Evolutionary conservation across 2,113 vertebrate genomes (phyloP).

Genomic region (Myotis lucifugus): DNA sequence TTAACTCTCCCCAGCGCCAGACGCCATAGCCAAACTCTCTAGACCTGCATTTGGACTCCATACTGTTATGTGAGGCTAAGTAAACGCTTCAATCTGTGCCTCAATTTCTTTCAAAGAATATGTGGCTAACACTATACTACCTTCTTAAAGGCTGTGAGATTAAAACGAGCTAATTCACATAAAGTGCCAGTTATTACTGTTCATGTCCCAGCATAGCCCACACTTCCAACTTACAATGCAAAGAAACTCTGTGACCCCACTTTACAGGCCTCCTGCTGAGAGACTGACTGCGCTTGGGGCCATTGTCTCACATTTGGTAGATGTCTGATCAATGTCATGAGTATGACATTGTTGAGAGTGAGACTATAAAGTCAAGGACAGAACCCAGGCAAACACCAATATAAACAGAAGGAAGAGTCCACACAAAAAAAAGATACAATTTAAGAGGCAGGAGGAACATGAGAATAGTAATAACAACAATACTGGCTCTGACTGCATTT

Average conservation of each 20-base stretch:
- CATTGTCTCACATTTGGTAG: not conserved
- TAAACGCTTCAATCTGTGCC: not conserved
- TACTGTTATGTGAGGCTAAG: not conserved
- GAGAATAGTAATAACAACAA: not conserved
- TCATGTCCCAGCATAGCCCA: not conserved
- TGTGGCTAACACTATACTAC: fast-evolving
- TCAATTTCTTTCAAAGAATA: not conserved
- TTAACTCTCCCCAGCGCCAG: not conserved
- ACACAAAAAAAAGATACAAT: not conserved
- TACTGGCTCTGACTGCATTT: not conserved
- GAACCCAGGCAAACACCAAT: not conserved
- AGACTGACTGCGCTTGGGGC: not conserved
- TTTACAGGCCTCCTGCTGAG: not conserved
- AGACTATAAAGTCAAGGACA: not conserved
- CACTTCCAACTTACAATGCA: not conserved
- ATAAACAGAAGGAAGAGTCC: not conserved
- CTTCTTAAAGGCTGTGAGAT: not conserved
- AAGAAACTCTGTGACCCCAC: not conserved
- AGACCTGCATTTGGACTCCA: not conserved
- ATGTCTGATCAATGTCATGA: not conserved
- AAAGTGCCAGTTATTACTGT: not conserved
- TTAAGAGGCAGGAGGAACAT: not conserved
- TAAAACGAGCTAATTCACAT: not conserved
- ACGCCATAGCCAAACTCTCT: not conserved
- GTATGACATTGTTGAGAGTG: not conserved